Evolutionary conservation across 2,113 vertebrate species (phyloP).

Genomic region (Lucifuga dentata): DNA sequence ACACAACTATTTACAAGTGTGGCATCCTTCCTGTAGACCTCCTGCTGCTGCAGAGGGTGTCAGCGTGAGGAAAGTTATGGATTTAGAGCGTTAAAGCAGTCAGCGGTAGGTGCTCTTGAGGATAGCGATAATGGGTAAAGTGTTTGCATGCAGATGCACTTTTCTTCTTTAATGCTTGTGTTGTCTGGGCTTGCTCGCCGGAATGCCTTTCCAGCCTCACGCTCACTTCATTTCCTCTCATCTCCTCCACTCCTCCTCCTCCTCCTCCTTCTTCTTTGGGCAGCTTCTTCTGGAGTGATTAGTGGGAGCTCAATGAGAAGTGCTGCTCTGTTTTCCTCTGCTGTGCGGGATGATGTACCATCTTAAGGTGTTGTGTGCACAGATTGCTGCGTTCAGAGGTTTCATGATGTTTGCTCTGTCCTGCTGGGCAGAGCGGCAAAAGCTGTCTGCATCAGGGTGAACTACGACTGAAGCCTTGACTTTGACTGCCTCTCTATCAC

Average conservation of each 20-base stretch:
- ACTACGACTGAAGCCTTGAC: too few relatives aligned
- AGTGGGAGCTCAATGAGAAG: slow-evolving; percentile 64
- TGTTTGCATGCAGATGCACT: slow-evolving; percentile 62
- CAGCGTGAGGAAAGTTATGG: slow-evolving; percentile 23
- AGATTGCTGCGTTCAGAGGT: slow-evolving; percentile 22
- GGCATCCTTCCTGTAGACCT: background rate
- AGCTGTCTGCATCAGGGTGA: background rate
- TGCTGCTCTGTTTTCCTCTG: slow-evolving; percentile 46
- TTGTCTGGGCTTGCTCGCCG: slow-evolving; percentile 76
- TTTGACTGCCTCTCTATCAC: too few relatives aligned
- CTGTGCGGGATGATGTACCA: slow-evolving; percentile 55
- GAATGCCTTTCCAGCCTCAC: slow-evolving; percentile 73
- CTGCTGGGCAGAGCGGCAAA: background rate
- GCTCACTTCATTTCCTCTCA: slow-evolving; percentile 72
- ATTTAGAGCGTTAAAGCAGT: slow-evolving; percentile 60
- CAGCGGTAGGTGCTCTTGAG: slow-evolving; percentile 47
- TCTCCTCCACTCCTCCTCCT: slow-evolving; percentile 61
- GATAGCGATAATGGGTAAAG: slow-evolving; percentile 57
- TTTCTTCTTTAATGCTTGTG: slow-evolving; percentile 42
- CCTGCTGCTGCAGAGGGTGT: slow-evolving; percentile 7
- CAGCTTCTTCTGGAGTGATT: slow-evolving; percentile 70
- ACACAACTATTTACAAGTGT: background rate
- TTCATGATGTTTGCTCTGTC: background rate
- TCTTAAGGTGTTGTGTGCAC: slow-evolving; percentile 51
- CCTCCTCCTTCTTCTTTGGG: slow-evolving; percentile 41